phyloP scores from a whole-genome alignment of 1,140 invertebrate species.

The Drosophila pectinifera region DNA sequence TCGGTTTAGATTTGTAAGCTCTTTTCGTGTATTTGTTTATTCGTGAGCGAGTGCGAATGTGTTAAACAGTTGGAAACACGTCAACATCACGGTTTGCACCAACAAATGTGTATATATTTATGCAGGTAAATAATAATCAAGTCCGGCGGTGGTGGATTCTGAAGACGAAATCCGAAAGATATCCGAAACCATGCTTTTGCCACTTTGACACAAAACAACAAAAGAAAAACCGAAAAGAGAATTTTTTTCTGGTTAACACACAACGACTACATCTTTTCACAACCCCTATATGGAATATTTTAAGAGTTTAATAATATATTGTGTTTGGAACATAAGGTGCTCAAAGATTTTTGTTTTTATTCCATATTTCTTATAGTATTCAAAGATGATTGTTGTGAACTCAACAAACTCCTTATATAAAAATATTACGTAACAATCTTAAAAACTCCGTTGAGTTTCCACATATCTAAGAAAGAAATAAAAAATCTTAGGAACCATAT shows the following conservation, averaged over 20 bases:
- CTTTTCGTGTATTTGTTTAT: slow-evolving; percentile 42
- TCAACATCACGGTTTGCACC: slow-evolving; percentile 28
- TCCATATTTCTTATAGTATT: neutral
- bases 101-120: slow-evolving; percentile 24
- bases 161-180: slow-evolving; percentile 32
- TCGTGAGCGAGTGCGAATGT: slow-evolving; percentile 34
- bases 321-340: neutral
- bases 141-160: slow-evolving; percentile 40
- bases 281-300: neutral
- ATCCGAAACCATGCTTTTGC: slow-evolving; percentile 14
- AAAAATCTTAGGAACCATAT: too few species aligned
- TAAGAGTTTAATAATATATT: neutral
- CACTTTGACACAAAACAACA: neutral
- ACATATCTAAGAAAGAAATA: neutral
- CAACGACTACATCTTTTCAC: neutral
- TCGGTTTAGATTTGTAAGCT: slow-evolving; percentile 59
- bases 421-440: neutral
- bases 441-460: neutral
- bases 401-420: neutral
- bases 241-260: slow-evolving; percentile 6
- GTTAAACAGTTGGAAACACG: slow-evolving; percentile 57
- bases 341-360: neutral
- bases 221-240: slow-evolving; percentile 16
- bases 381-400: neutral
- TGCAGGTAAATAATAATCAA: slow-evolving; percentile 29